These are phyloP conservation scores for Torymus texanus DNA, from an alignment of 2,888 invertebrate species.

Conservation along the genomic window DNA sequence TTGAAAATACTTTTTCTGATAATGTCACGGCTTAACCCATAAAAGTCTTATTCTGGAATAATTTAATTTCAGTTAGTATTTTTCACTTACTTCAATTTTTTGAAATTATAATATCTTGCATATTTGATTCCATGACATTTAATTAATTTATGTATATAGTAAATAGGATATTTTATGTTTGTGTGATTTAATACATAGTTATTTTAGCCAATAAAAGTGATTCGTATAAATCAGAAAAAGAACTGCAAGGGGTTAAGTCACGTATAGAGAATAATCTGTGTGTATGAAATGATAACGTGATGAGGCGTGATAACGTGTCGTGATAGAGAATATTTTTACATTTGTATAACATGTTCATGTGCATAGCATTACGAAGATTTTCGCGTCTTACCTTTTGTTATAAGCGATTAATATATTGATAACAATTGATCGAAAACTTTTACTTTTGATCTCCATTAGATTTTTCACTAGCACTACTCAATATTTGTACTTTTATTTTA, in stretches of 20 bases:
- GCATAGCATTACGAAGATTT: slow-evolving; percentile 36
- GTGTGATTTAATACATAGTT: slow-evolving; percentile 45
- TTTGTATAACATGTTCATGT: slow-evolving; percentile 48
- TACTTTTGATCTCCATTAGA: slow-evolving; percentile 52
- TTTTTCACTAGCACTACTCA: slow-evolving; percentile 38
- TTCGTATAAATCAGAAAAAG: not conserved
- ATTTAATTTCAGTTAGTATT: slow-evolving; percentile 16
- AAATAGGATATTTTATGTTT: slow-evolving; percentile 43
- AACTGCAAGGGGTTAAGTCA: slow-evolving; percentile 43
- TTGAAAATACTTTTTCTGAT: slow-evolving; percentile 10
- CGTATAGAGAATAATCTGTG: slow-evolving; percentile 40
- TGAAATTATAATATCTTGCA: slow-evolving; percentile 21
- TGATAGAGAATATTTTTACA: slow-evolving; percentile 55
- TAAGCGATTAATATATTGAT: slow-evolving; percentile 34
- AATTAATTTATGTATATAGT: slow-evolving; percentile 43
- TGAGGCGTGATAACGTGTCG: slow-evolving; percentile 32
- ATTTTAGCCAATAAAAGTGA: slow-evolving; percentile 36
- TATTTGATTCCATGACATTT: slow-evolving; percentile 44
- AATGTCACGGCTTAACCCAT: slow-evolving; percentile 36
- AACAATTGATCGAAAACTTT: slow-evolving; percentile 29
- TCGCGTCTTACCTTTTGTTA: slow-evolving; percentile 38
- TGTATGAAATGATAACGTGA: slow-evolving; percentile 33
- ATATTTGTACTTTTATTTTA: slow-evolving; percentile 55
- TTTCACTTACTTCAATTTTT: slow-evolving; percentile 1
- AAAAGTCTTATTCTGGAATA: slow-evolving; percentile 1